Base-by-base conservation (phyloP, 2,113 vertebrate species). In the Scomber colias region DNA sequence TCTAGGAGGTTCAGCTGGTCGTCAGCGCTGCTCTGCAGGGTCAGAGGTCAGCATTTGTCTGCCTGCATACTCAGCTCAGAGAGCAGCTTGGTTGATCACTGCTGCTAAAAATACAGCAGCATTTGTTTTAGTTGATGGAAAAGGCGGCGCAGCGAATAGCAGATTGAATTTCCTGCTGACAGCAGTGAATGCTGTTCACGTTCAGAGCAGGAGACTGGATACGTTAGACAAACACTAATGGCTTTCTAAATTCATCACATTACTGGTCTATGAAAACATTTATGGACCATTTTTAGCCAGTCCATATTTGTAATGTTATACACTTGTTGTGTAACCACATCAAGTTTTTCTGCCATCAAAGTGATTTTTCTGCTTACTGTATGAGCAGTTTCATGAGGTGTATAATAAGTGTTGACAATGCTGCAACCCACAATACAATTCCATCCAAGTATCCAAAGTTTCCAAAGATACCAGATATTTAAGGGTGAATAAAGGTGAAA, bases 101-200 rank as follows among this genome's bases (percentile, higher is more conserved):
- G 55, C 57, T 77, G 94, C 95, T 97, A 95, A 96, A 96, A 95
- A 95, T 95, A 96, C 76, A 62, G 80, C 75, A 83, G 92, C 93
- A 94, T 94, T 95, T 95, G 92, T 94, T 93, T 92, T 92, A 90
- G 87, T 77, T 89, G 91, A 89, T 91, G 92, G 91, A 93, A 94
- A 93, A 90, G 83, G 83, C 90, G 84, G 40, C 88, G 82, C 77
- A 88, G 91, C 90, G 83, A 79, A 65, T 74, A 73, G 76, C 13
- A 13, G 92, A 94, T 96, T 88, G 82, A 83, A 30, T 84, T 69
- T 75, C 82, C 44, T 67, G 69, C 71, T 72, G 75, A 82, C 66
- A 62, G 70, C 49, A 31, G 45, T 59, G 71, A 75, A 95, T 92
- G 86, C 92, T 86, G 89, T 86, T 82, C 90, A 92, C 80, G 73